Conservation (phyloP, 2,888 invertebrate genomes). For the Eutolmus rufibarbis region DNA sequence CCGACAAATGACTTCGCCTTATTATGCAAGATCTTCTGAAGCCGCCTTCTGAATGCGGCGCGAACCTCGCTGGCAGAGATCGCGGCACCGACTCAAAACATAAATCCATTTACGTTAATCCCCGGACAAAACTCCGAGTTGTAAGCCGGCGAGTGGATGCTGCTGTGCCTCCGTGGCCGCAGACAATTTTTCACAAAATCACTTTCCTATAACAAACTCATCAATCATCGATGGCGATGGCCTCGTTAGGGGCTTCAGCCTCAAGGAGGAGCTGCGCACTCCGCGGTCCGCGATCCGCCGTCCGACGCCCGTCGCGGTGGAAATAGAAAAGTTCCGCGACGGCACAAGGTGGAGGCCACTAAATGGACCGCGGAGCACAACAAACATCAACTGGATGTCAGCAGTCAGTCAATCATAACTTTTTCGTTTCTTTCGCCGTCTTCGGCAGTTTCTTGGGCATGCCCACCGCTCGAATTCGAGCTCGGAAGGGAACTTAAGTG, state of each 20-base stretch:
- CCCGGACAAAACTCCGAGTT: constrained; percentile 8
- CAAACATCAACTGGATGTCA: constrained; percentile 36
- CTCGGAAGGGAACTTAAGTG: constrained; percentile 8
- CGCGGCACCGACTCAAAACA: background rate
- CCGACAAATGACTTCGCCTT: constrained; percentile 30
- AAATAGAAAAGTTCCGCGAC: constrained; percentile 8
- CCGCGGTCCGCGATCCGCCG: background rate
- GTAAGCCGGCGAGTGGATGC: constrained; percentile 5
- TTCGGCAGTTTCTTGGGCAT: background rate
- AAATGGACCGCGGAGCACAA: constrained; percentile 28
- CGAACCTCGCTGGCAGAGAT: background rate
- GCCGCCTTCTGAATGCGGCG: background rate
- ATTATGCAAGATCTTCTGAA: background rate
- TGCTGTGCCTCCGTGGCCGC: background rate
- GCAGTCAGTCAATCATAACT: constrained; percentile 36
- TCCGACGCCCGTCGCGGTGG: background rate
- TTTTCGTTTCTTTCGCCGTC: background rate
- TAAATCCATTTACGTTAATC: constrained; percentile 35
- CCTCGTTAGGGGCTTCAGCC: constrained; percentile 3
- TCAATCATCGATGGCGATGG: constrained; percentile 24
- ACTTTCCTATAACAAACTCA: constrained; percentile 35
- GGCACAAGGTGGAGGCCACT: constrained; percentile 15
- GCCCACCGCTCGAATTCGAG: too few relatives aligned
- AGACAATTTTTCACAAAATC: constrained; percentile 37
- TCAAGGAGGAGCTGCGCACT: background rate